Base-by-base conservation (phyloP, 2,113 vertebrate species). In the Poeciliopsis prolifica region DNA sequence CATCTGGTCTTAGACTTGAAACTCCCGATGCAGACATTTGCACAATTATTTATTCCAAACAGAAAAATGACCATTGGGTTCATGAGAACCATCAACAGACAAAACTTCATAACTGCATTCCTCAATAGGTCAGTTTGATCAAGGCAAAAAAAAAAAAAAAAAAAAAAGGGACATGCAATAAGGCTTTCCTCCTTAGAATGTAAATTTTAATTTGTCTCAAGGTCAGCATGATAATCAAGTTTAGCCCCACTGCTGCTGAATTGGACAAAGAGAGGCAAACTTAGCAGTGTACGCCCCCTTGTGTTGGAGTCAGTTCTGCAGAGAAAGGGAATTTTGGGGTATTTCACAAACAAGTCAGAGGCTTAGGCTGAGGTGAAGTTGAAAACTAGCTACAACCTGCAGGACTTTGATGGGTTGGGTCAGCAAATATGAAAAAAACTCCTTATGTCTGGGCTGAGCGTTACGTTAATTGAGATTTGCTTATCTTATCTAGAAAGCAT, bases 201-300 rank as follows among this genome's bases (percentile, higher is more conserved):
- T 84, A 88, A 86, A 87, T 87, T 51, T 76, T 73, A 89, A 86
- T 88, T 48, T 72, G 75, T 84, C 71, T 85, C 88, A 92, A 92
- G 90, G 89, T 92, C 89, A 84, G 81, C 77, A 72, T 74, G 76
- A 81, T 90, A 84, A 92, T 93, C 81, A 82, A 72, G 90, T 91
- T 70, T 84, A 76, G 79, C 79, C 81, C 61, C 66, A 48, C 63
- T 54, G 60, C 77, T 65, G 72, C 77, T 84, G 54, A 72, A 70
- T 54, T 81, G 85, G 87, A 72, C 74, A 74, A 40, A 48, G 58
- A 78, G 66, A 87, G 83, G 64, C 88, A 91, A 92, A 92, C 82
- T 91, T 87, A 84, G 87, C 88, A 89, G 84, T 86, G 84, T 82
- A 91, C 92, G 93, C 93, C 94, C 94, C 91, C 94, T 94, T 88